Conservation (phyloP, 1,140 invertebrate genomes). For the Globodera rostochiensis region DNA sequence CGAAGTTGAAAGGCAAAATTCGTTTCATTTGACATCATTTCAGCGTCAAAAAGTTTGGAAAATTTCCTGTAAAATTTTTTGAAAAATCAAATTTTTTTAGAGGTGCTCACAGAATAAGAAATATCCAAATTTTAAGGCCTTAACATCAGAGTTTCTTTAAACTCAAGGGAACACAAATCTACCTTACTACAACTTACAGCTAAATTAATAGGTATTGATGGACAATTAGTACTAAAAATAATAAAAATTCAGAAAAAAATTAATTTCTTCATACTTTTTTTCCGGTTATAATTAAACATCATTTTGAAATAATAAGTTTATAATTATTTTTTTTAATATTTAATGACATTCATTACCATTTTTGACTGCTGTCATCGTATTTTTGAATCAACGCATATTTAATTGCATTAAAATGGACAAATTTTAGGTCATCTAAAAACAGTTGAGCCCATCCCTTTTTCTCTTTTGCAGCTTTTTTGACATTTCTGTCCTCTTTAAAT, state of each 20-base stretch:
- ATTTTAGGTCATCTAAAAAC: background rate
- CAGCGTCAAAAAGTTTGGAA: background rate
- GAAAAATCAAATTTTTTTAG: no score
- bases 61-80: background rate
- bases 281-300: no score
- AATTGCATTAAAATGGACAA: background rate
- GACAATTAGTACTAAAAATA: no score
- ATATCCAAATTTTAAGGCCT: no score
- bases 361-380: background rate
- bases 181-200: no score
- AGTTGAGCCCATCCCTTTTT: background rate
- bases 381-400: background rate
- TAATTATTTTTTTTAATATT: background rate
- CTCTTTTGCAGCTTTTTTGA: background rate
- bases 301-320: no score
- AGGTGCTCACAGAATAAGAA: no score
- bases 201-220: no score
- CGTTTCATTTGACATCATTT: background rate
- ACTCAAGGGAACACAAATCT: no score
- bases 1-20: background rate
- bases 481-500: background rate
- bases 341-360: background rate
- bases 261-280: no score
- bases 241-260: no score
- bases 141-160: no score